Evolutionary conservation across 2,797 vertebrate species (phyloP), one percentile per base, ranked within the genome.

Genomic region (Ibycter americanus): DNA sequence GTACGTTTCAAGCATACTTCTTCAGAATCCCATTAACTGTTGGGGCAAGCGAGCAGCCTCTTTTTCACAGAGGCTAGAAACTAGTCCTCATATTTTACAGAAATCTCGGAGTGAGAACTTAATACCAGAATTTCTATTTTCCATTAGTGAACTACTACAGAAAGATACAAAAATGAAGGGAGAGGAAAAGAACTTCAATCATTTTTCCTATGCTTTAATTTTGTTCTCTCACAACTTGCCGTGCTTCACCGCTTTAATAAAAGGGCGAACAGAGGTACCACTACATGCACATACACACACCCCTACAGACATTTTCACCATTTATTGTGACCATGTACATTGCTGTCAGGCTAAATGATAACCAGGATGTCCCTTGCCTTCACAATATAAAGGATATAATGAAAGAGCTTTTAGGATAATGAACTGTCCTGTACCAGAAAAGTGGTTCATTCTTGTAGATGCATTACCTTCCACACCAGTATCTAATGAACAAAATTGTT

Each of bases 401-500:
- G 54, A 84, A 91, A 83, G 77, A 76, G 61, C 77, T 93, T 95
- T 93, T 90, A 94, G 42, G 73, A 70, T 92, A 93, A 87, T 95
- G 36, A 96, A 77, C 46, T 86, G 55, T 58, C 67, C n/a, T 66
- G 25, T 79, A 84, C 52, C 52, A 67, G 58, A 90, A 92, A 77
- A 80, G 79, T 8, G 3, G 29, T 68, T 93, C 56, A 49, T 85
- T 83, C 73, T 90, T 90, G 90, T 65, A 90, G 51, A 80, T 81
- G 66, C 83, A 93, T 93, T 95, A 92, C 22, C 49, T 89, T 89
- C 68, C 55, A 85, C 34, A 76, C 23, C 31, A 70, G 25, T 80
- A 81, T 51, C 54, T 94, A 92, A 96, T 87, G 40, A 95, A 82
- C 61, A 89, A 89, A 97, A 97, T 74, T 80, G 44, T 94, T 96